Conservation (phyloP, 2,113 vertebrate species). For the Xiphophorus couchianus region DNA sequence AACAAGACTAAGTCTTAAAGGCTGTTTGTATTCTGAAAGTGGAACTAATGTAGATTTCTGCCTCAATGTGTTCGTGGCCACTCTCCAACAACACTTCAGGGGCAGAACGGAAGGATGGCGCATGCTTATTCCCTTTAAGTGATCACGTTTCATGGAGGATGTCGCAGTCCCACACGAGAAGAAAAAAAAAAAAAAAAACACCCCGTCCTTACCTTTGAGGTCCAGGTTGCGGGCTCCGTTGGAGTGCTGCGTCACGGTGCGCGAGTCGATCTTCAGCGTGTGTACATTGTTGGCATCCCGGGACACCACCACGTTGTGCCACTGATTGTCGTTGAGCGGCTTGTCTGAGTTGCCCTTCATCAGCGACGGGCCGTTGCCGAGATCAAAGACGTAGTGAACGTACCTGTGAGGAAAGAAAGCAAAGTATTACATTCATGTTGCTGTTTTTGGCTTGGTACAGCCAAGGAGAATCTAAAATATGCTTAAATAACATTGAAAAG, state of each 20-base stretch:
- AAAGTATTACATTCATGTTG: too few species aligned
- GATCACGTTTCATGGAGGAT: slow-evolving; percentile 6
- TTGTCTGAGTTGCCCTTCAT: slow-evolving; percentile 97
- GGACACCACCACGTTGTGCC: slow-evolving; percentile 95
- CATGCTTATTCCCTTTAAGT: slow-evolving; percentile 12
- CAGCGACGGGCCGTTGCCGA: slow-evolving; percentile 92
- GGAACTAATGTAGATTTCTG: slow-evolving; percentile 37
- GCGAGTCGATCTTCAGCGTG: slow-evolving; percentile 91
- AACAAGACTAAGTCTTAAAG: slow-evolving; percentile 1
- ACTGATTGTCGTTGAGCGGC: slow-evolving; percentile 93
- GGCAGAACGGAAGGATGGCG: slow-evolving; percentile 23
- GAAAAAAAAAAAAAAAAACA: not conserved
- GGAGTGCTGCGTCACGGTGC: slow-evolving; percentile 94
- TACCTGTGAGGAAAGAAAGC: slow-evolving; percentile 74
- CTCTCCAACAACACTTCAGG: slow-evolving; percentile 29
- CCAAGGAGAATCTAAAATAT: too few species aligned
- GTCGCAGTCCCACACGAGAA: not conserved
- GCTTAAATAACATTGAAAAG: too few species aligned
- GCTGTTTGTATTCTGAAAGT: slow-evolving; percentile 4
- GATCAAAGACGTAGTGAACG: slow-evolving; percentile 93
- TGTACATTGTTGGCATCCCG: slow-evolving; percentile 89
- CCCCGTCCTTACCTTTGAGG: slow-evolving; percentile 86
- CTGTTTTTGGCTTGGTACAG: too few species aligned
- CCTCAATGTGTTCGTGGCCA: slow-evolving; percentile 16
- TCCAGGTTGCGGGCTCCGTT: slow-evolving; percentile 92